These are phyloP conservation scores for Hipposideros armiger DNA, from an alignment of 2,113 vertebrate species.

Conservation along the genomic window DNA sequence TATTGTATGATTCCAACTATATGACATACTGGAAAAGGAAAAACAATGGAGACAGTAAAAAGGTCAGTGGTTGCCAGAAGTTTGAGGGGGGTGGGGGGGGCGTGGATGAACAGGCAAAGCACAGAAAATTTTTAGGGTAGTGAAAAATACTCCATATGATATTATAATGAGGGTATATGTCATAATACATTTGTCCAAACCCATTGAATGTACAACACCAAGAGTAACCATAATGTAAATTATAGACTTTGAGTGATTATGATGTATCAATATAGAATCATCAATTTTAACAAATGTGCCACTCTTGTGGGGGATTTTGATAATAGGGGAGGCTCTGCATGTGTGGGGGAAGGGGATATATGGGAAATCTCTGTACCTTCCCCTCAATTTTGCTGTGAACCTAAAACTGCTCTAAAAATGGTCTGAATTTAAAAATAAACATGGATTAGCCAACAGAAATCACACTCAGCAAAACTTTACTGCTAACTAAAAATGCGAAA, in stretches of 20 bases:
- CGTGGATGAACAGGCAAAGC: not conserved
- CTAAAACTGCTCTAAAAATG: not conserved
- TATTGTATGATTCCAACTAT: not conserved
- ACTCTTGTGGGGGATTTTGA: not conserved
- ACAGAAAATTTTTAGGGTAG: not conserved
- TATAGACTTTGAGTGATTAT: not conserved
- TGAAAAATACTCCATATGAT: not conserved
- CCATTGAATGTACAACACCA: not conserved
- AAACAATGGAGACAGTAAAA: not conserved
- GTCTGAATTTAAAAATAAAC: not conserved
- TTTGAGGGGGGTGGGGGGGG: not conserved
- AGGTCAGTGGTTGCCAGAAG: not conserved
- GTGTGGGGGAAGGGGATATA: not conserved
- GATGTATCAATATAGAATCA: not conserved
- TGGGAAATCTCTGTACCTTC: not conserved
- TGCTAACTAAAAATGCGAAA: not conserved
- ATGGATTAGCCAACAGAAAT: not conserved
- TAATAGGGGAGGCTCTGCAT: not conserved
- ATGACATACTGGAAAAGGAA: constrained; percentile 3
- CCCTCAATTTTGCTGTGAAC: not conserved
- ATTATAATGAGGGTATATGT: not conserved
- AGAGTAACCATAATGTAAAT: not conserved
- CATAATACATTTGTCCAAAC: not conserved
- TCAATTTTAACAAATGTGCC: not conserved
- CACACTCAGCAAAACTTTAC: not conserved